A percentile compares a stretch with the other conserved stretches of the same genome.
phyloP scores from a whole-genome alignment of 2,888 invertebrate species.

The Protophormia terraenovae region DNA sequence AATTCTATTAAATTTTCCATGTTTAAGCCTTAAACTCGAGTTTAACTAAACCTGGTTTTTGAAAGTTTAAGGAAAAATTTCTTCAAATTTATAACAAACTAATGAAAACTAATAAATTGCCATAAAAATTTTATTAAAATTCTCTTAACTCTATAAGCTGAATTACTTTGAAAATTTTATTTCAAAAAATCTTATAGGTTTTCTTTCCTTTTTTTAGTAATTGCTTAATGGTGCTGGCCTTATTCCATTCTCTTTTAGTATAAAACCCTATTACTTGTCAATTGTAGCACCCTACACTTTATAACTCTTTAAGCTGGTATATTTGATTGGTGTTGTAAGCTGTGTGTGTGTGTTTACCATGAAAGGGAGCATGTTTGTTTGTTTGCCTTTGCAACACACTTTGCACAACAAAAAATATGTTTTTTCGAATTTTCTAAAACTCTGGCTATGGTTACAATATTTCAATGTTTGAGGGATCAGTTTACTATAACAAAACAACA shows the following conservation, averaged over 20 bases:
- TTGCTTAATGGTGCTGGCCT: too few relatives aligned
- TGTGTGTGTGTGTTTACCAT: neutral
- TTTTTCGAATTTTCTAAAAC: neutral
- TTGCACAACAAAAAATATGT: neutral
- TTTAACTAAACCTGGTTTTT: neutral
- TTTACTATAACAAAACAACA: conserved; percentile 47
- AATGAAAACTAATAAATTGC: neutral
- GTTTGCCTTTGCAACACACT: neutral
- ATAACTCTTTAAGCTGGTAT: neutral
- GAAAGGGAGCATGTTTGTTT: neutral
- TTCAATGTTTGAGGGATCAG: conserved; percentile 41
- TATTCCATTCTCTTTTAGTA: neutral
- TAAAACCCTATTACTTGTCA: neutral
- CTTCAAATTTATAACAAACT: neutral
- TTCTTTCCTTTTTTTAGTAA: too few relatives aligned
- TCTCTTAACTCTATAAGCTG: too few relatives aligned
- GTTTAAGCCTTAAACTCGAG: neutral
- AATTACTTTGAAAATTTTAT: neutral
- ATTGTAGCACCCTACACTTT: neutral
- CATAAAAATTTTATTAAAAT: neutral
- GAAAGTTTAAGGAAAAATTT: neutral
- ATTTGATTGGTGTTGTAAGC: neutral
- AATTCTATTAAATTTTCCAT: neutral
- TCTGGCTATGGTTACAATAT: conserved; percentile 9
- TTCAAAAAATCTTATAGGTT: neutral